Evolutionary conservation across 2,888 invertebrate genomes (phyloP).

Genomic region (Thereva unica): DNA sequence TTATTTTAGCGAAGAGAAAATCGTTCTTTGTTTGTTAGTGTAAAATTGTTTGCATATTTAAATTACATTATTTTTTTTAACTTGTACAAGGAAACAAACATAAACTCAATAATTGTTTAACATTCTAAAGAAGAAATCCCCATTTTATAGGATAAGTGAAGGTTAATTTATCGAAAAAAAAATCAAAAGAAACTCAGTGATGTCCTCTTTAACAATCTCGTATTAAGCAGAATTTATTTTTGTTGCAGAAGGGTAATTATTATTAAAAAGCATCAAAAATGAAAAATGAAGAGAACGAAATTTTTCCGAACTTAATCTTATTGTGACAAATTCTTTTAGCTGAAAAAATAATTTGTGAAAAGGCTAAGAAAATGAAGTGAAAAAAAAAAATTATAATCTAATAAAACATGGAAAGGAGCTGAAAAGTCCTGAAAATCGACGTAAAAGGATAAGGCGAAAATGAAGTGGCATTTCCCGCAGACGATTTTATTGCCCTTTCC

Average conservation of each 20-base stretch:
- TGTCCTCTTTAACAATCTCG: no score
- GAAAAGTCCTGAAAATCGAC: slow-evolving; percentile 20
- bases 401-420: slow-evolving; percentile 3
- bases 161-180: no score
- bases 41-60: no score
- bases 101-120: no score
- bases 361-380: neutral
- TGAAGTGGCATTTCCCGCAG: slow-evolving; percentile 44
- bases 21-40: no score
- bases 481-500: slow-evolving; percentile 42
- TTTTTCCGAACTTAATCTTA: slow-evolving; percentile 11
- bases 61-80: no score
- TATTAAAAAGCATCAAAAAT: slow-evolving; percentile 18
- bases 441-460: slow-evolving; percentile 37
- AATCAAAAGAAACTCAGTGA: no score
- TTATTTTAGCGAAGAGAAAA: no score
- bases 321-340: slow-evolving; percentile 26
- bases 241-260: neutral
- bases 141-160: no score
- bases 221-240: no score
- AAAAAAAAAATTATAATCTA: slow-evolving; percentile 3
- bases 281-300: slow-evolving; percentile 3
- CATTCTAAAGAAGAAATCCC: no score
- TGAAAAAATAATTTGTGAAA: slow-evolving; percentile 10
- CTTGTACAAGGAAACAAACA: no score